Base-by-base conservation (phyloP, 2,888 invertebrate species). In the Brassicogethes aeneus region DNA sequence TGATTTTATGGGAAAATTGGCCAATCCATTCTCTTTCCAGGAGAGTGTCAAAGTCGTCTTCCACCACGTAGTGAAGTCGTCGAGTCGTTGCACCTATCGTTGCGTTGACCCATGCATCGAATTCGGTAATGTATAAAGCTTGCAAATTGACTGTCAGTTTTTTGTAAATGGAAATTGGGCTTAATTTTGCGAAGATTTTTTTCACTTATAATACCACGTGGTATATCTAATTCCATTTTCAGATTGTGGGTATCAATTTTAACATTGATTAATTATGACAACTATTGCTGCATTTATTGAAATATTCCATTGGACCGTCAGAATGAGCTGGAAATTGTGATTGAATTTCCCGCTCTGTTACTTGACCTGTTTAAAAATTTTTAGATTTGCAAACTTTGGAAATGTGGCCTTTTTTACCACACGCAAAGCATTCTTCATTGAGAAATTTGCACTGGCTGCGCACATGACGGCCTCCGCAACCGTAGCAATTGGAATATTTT, bases 221-320 rank as follows among this genome's bases (percentile, higher is more conserved):
- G n/a, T n/a, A 43, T 41, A 30, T 46, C 44, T 15, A 46, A 43
- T 16, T 41, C 39, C 43, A 43, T 44, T 13, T 44, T 30, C 13
- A 44, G 8, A 8, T 12, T 35, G 14, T 13, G 2, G n/a, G 39
- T 39, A 3, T 46, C 37, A n/a, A n/a, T n/a, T n/a, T n/a, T n/a
- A n/a, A n/a, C n/a, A n/a, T n/a, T n/a, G n/a, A n/a, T n/a, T n/a
- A n/a, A 8, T 12, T 35, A 12, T 13, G 2, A n/a, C 41, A 39
- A 3, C 44, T 35, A 12, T 29, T 17, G 10, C 37, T 8, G 12
- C 39, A 34, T 17, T 39, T 42, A 12, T 17, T 16, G 8, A 44
- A 16, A 7, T 30, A 13, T 10, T 33, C 7, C 5, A 15, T 35
- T 5, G 36, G 39, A 8, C 37, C n/a, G n/a, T 8, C 8, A 35